Percentiles rank a stretch among this genome's conserved stretches.
phyloP scores from a whole-genome alignment of 2,113 vertebrate species.

The Grallaria varia region DNA sequence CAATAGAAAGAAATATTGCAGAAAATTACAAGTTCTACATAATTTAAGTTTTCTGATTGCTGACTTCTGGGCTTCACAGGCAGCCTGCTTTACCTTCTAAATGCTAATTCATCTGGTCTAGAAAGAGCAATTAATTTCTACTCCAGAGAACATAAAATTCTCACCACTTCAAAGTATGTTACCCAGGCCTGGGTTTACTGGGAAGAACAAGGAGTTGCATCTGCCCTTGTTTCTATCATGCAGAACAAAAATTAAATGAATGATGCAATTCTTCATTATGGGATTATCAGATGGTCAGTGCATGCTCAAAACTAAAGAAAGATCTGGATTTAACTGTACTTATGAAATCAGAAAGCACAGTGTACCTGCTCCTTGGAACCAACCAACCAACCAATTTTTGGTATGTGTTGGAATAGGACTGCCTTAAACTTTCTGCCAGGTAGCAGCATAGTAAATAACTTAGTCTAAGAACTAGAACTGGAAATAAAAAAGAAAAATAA shows the following conservation, averaged over 20 bases:
- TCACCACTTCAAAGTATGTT: neutral
- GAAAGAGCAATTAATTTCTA: conserved; percentile 4
- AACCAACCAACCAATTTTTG: neutral
- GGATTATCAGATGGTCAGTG: neutral
- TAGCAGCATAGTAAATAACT: neutral
- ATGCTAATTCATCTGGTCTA: neutral
- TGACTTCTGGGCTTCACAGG: neutral
- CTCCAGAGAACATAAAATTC: neutral
- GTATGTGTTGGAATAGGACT: neutral
- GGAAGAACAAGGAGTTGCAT: neutral
- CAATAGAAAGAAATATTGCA: neutral
- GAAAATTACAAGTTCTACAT: conserved; percentile 10
- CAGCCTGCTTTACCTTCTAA: neutral
- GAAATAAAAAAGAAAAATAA: neutral
- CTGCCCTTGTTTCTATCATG: neutral
- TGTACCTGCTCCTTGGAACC: neutral
- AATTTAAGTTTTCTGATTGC: conserved; percentile 2
- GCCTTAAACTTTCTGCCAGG: neutral
- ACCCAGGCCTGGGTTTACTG: conserved; percentile 3
- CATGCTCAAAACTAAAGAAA: neutral
- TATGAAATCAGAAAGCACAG: neutral
- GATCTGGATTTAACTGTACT: neutral
- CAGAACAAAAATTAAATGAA: neutral
- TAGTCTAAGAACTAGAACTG: neutral
- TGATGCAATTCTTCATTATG: neutral